Base-by-base conservation (phyloP, 2,888 invertebrate species). In the Cataglyphis cursor region DNA sequence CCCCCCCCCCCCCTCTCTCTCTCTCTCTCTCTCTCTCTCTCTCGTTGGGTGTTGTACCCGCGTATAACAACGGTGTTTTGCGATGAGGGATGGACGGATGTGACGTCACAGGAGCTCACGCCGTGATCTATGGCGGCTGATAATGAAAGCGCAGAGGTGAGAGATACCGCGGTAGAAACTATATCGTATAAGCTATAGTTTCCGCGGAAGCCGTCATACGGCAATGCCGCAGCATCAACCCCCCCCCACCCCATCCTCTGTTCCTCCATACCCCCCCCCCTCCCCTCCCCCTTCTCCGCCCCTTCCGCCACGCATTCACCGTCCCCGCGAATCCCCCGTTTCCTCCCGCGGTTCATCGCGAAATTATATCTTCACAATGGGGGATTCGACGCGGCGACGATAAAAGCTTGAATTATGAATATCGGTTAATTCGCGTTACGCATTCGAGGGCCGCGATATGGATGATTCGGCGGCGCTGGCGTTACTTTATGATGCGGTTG, bases 121-220 rank as follows among this genome's bases (percentile, higher is more conserved):
- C 85, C 80, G 88, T 95, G 94, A 95, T 94, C 92, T 93, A 95
- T 94, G 93, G 92, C 84, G 90, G 89, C 92, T 93, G 94, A 95
- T 94, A 94, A 94, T 94, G 94, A 94, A 94, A 94, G 93, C 92
- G 88, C 92, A 90, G 92, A 91, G 92, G 90, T 88, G 92, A 91
- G 92, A 91, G 92, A 91, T 93, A 92, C 87, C 88, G 84, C 83
- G 89, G 72, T 87, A 87, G 85, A 84, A 86, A 88, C 90, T 90
- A 89, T 78, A 72, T 76, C 84, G 88, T 84, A 85, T 92, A 91
- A 92, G 91, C 93, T 92, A 93, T 92, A 92, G 92, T 90, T 93
- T 93, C 93, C 94, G 93, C 88, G 84, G 78, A 66, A 84, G 78
- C 78, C 85, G 84, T 90, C 88, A 83, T 76, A 80, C 81, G 59